Percentiles rank a stretch among this genome's conserved stretches.
phyloP scores from a whole-genome alignment of 2,888 invertebrate species.

The Mythimna loreyi region DNA sequence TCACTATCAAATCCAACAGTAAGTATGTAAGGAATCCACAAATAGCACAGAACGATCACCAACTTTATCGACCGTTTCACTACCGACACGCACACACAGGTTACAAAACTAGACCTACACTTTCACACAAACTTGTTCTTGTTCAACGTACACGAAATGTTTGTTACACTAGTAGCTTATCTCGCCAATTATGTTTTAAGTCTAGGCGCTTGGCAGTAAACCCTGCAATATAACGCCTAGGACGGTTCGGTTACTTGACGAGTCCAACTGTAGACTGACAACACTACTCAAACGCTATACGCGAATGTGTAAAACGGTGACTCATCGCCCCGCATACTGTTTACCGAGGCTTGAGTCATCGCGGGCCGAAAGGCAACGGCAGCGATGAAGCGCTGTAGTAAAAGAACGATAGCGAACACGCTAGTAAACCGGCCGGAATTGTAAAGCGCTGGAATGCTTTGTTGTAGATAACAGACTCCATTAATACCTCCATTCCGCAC shows the following conservation, averaged over 20 bases:
- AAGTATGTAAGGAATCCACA: conserved; percentile 84
- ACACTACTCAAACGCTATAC: conserved; percentile 90
- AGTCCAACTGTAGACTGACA: conserved; percentile 90
- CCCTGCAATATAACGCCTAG: conserved; percentile 87
- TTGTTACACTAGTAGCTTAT: conserved; percentile 76
- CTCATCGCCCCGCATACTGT: conserved; percentile 91
- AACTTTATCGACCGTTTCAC: conserved; percentile 89
- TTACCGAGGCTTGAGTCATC: conserved; percentile 91
- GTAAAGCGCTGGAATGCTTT: conserved; percentile 84
- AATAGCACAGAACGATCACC: conserved; percentile 85
- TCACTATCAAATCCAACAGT: conserved; percentile 69
- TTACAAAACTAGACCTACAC: conserved; percentile 84
- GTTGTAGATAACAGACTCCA: conserved; percentile 82
- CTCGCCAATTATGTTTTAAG: conserved; percentile 75
- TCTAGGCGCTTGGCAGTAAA: conserved; percentile 86
- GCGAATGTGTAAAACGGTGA: conserved; percentile 91
- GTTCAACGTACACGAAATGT: conserved; percentile 74
- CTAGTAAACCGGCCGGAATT: conserved; percentile 68
- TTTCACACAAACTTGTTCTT: conserved; percentile 87
- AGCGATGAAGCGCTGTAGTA: conserved; percentile 84
- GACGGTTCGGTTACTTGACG: conserved; percentile 85
- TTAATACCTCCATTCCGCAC: conserved; percentile 90
- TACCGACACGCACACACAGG: conserved; percentile 86
- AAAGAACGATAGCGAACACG: conserved; percentile 62
- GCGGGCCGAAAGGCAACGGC: conserved; percentile 76